Conservation (phyloP, 2,888 invertebrate species). For the Xestia ashworthii region DNA sequence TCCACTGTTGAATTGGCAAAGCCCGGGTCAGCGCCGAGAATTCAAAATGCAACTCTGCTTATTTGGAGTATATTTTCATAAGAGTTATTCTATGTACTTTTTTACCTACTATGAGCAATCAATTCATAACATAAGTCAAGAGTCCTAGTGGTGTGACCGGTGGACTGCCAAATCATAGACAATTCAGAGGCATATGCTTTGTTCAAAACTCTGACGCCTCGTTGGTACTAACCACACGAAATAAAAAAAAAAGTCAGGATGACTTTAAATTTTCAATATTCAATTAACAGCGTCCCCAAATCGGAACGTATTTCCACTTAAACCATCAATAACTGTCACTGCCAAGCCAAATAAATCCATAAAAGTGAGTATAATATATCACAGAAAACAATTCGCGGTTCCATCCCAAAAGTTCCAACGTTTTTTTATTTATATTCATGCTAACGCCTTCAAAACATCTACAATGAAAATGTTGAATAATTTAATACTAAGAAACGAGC, state of each 20-base stretch:
- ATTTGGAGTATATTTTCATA: not conserved
- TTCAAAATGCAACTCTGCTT: not conserved
- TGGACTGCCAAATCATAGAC: not conserved
- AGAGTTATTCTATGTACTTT: not conserved
- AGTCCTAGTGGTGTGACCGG: not conserved
- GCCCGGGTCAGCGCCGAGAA: not conserved
- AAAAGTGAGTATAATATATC: not conserved
- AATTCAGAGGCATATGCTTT: not conserved
- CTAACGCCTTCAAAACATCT: slow-evolving; percentile 42
- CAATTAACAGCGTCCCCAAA: not conserved
- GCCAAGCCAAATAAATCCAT: not conserved
- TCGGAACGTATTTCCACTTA: not conserved
- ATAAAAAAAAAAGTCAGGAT: not conserved
- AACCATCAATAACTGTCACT: not conserved
- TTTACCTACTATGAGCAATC: not conserved
- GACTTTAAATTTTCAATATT: not conserved
- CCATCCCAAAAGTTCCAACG: not conserved
- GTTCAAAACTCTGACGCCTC: too few relatives aligned
- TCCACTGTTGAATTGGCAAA: too few relatives aligned
- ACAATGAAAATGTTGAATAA: slow-evolving; percentile 58
- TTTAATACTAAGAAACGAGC: slow-evolving; percentile 50
- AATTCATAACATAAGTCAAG: not conserved
- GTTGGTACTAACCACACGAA: not conserved
- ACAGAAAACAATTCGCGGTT: not conserved
- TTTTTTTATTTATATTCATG: slow-evolving; percentile 28